Evolutionary conservation across 2,113 vertebrate species (phyloP), one percentile per base, ranked within the genome.

Genomic region (Vulpes vulpes): DNA sequence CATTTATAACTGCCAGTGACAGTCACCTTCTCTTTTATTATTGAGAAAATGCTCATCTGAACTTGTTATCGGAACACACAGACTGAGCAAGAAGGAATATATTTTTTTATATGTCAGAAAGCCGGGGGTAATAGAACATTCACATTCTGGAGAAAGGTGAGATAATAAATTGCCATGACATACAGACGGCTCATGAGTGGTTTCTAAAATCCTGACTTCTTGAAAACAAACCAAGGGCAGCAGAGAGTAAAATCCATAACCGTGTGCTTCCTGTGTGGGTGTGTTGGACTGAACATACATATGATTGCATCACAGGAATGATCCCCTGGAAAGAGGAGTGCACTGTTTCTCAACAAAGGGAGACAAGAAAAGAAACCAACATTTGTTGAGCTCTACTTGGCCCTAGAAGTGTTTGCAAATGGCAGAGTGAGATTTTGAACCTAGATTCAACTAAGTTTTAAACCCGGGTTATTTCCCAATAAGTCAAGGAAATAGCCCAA

Each of bases 21-120:
- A 84, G 59, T 14, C 74, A 95, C 53, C 43, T 84, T 86, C 49
- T 78, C 38, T 92, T 92, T 84, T 8, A 92, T 92, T 81, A 81
- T 79, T 97, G 87, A 93, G 83, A 84, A 96, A 93, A 86, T 65
- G 4, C 16, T 91, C 6, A 3, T 76, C 86, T 74, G 57, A 67
- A 96, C 83, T 94, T 91, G 79, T 86, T 96, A 86, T 59, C 71
- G 38, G 96, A 71, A 96, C 57, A 79, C 73, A 79, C 49, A 90
- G 95, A 53, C 81, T 65, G 62, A 93, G 82, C 32, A 22, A 27
- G 49, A 94, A 91, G 23, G 38, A n/a, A 67, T 78, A 10, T 87
- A 30, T 96, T 25, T 94, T 94, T 94, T 59, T 80, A 53, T 30
- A 76, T 1, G 22, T 94, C 73, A 87, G 51, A 32, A 94, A 96